Evolutionary conservation across 2,888 invertebrate genomes (phyloP), one percentile per base, ranked within the genome.

Genomic region (Ischnus inquisitorius): DNA sequence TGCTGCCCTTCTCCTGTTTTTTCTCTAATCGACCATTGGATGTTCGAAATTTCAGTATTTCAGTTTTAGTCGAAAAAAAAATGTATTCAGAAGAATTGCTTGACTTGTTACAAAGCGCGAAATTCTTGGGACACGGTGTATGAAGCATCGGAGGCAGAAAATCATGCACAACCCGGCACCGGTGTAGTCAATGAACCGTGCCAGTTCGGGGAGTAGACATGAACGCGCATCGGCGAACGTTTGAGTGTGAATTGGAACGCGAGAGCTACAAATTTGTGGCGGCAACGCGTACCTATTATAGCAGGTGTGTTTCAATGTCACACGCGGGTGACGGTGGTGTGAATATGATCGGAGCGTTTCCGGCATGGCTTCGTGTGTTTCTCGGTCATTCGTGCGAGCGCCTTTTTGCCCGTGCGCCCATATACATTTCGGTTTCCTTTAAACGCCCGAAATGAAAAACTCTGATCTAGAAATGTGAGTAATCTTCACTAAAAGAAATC

Each of bases 261-360:
- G 51, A 57, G 41, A 76, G 54, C 22, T 34, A 39, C 65, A 39
- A 41, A 76, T 76, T 65, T 67, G 65, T 76, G 54, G 54, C 54
- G 43, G 51, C 22, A 22, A 71, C 39, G 39, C 41, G 51, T 39
- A 65, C 54, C 48, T 43, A 41, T 76, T 54, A 76, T 76, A 54
- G n/a, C 51, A 65, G 64, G 41, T 75, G 75, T 41, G 48, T 46
- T 62, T 62, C 64, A 54, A 54, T 51, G 65, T 65, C 65, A 65
- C 39, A 41, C 46, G 39, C 65, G 34, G 51, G 64, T 39, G 51
- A 41, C 46, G 39, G 51, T 51, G 51, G 64, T 39, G 51, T 12
- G 34, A 22, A 51, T 51, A 65, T 65, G 48, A 54, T 8, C 51
- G 39, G 48, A 8, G 14, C 48, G 16, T 62, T 34, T 48, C 48